Conservation (phyloP, 1,140 invertebrate genomes). For the Drosophila melanogaster region Release_6_plus_ISO1_MT NC_004354.4:6709001-6709500, state of each 20-base stretch:
- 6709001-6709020: constrained; percentile 69
- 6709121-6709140: constrained; percentile 48
- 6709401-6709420: constrained; percentile 36
- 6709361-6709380: constrained; percentile 77
- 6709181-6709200: constrained; percentile 69
- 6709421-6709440: constrained; percentile 6
- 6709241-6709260: constrained; percentile 27
- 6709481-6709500: constrained; percentile 39
- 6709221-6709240: constrained; percentile 61
- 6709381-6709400: constrained; percentile 41
- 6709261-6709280: constrained; percentile 10
- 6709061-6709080: constrained; percentile 64
- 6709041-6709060: constrained; percentile 62
- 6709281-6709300: constrained; percentile 20
- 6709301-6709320: constrained; percentile 39
- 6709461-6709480: constrained; percentile 9
- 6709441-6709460: constrained; percentile 20
- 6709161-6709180: constrained; percentile 50
- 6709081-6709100: constrained; percentile 14
- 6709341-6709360: constrained; percentile 80
- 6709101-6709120: constrained; percentile 19
- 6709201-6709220: constrained; percentile 57
- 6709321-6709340: constrained; percentile 75
- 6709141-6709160: constrained; percentile 45
- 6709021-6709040: constrained; percentile 73